Conservation (phyloP, 2,797 vertebrate species). For the Momotus momota region DNA sequence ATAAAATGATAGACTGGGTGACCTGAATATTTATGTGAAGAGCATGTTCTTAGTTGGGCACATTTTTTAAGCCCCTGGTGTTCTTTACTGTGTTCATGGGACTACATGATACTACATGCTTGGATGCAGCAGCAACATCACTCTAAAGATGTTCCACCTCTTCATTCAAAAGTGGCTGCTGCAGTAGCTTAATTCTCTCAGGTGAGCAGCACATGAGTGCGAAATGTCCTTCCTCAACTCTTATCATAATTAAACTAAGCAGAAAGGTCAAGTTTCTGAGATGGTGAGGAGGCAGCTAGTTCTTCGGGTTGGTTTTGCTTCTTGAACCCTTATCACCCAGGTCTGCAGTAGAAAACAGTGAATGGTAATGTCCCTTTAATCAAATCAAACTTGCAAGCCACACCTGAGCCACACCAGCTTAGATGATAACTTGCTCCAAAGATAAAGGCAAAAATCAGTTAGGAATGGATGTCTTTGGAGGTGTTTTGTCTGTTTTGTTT, state of each 20-base stretch:
- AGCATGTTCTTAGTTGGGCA: background rate
- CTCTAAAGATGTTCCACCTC: background rate
- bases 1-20: background rate
- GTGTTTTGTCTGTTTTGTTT: background rate
- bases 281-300: background rate
- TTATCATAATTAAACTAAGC: background rate
- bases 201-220: background rate
- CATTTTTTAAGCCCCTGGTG: background rate
- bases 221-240: background rate
- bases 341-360: background rate
- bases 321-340: background rate
- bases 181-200: background rate
- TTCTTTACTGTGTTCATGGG: background rate
- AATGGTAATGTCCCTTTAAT: background rate
- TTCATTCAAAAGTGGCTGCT: background rate
- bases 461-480: background rate
- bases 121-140: background rate
- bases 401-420: background rate
- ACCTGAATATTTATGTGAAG: background rate
- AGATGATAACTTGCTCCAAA: background rate
- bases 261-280: background rate
- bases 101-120: background rate
- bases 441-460: background rate
- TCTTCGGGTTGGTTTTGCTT: background rate
- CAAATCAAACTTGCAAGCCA: background rate